Conservation (phyloP, 2,888 invertebrate genomes). For the Branchellion lobata region DNA sequence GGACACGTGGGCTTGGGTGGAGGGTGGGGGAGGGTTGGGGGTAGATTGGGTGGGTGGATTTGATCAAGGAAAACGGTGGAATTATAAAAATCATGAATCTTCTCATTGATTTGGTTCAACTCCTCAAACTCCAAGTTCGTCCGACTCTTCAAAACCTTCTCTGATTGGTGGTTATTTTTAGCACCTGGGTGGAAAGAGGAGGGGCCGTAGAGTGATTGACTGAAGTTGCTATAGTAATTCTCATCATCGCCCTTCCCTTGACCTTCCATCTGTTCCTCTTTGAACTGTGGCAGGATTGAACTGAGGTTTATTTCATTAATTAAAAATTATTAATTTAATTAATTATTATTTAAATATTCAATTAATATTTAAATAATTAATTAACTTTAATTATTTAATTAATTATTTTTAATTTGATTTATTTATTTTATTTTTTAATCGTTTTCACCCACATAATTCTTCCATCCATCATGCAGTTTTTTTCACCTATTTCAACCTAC, state of each 20-base stretch:
- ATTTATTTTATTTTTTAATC: too few relatives aligned
- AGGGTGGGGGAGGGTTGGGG: background rate
- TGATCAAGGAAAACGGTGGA: background rate
- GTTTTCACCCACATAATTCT: too few relatives aligned
- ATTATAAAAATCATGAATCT: conserved; percentile 33
- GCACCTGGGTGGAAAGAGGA: background rate
- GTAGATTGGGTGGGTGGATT: background rate
- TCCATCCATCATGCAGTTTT: too few relatives aligned
- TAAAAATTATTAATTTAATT: too few relatives aligned
- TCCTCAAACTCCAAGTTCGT: conserved; percentile 6
- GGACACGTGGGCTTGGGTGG: background rate
- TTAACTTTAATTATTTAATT: too few relatives aligned
- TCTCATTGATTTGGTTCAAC: conserved; percentile 22
- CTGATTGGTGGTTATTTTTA: background rate
- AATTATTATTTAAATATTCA: too few relatives aligned
- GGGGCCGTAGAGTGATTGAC: background rate
- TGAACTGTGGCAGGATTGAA: too few relatives aligned
- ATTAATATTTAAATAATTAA: too few relatives aligned
- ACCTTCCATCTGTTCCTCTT: too few relatives aligned
- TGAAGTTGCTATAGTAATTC: background rate
- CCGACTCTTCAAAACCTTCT: background rate
- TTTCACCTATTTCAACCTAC: too few relatives aligned
- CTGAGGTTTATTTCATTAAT: background rate
- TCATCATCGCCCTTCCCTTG: background rate
- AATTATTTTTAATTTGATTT: too few relatives aligned